Evolutionary conservation across 2,113 vertebrate genomes (phyloP).

Genomic region (Fulica atra): DNA sequence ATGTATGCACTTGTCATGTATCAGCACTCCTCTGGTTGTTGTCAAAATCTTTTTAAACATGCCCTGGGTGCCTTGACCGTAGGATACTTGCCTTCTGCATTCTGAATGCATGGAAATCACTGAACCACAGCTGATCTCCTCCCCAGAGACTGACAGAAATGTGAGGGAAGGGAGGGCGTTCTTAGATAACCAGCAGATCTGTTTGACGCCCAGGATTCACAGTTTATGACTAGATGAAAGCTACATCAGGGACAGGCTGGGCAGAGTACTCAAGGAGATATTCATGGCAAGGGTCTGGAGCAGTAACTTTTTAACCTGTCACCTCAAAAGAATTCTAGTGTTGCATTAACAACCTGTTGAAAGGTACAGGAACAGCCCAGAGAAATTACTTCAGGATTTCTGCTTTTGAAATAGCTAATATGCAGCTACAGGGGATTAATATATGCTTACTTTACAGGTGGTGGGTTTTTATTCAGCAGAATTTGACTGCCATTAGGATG

Average conservation of each 20-base stretch:
- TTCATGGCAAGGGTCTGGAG: neutral
- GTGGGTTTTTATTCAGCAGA: neutral
- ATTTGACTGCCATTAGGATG: neutral
- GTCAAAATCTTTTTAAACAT: neutral
- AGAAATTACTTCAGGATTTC: neutral
- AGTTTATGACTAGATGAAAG: neutral
- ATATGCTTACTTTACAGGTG: neutral
- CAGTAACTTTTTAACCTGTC: neutral
- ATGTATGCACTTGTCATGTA: neutral
- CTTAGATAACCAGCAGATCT: neutral
- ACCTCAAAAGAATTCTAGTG: neutral
- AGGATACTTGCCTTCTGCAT: neutral
- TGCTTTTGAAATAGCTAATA: neutral
- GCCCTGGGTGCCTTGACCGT: neutral
- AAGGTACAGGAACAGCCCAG: neutral
- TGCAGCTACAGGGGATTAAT: neutral
- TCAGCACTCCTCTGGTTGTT: neutral
- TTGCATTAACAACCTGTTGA: neutral
- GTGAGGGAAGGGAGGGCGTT: neutral
- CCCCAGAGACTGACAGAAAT: neutral
- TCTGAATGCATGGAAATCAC: neutral
- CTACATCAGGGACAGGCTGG: neutral
- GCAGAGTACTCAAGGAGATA: neutral
- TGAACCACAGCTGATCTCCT: neutral
- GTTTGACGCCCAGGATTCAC: neutral